phyloP scores from a whole-genome alignment of 2,888 invertebrate species.

The Synergus japonicus region DNA sequence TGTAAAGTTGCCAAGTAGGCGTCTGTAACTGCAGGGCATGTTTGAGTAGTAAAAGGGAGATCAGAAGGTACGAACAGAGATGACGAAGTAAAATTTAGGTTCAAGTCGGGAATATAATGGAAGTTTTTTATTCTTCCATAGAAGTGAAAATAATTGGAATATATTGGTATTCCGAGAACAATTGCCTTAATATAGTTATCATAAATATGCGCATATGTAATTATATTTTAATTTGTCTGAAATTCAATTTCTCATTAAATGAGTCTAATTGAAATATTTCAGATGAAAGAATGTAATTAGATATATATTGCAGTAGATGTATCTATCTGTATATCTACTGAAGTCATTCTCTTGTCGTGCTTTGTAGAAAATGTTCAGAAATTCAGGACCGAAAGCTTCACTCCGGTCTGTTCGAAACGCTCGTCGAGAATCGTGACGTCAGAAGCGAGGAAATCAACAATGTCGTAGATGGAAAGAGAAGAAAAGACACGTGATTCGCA shows the following conservation, averaged over 20 bases:
- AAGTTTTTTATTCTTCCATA: not conserved
- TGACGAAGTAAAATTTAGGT: not conserved
- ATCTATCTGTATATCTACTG: no score
- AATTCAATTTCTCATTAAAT: no score
- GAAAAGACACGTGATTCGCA: conserved; percentile 49
- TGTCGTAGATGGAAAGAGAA: conserved; percentile 49
- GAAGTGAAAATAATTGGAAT: not conserved
- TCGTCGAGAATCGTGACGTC: conserved; percentile 46
- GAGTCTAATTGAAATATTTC: no score
- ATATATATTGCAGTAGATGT: no score
- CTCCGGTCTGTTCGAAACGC: conserved; percentile 46
- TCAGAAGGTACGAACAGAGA: not conserved
- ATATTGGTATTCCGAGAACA: not conserved
- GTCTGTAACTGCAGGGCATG: not conserved
- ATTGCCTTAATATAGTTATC: no score
- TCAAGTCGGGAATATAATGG: not conserved
- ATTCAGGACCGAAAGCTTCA: conserved; percentile 43
- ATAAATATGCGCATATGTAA: no score
- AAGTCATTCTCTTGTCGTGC: not conserved
- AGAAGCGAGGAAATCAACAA: conserved; percentile 53
- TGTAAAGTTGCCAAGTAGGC: not conserved
- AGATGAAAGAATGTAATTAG: no score
- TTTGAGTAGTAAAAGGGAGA: not conserved
- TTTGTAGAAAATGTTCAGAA: conserved; percentile 46
- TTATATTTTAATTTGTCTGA: no score